Evolutionary conservation across 2,888 invertebrate genomes (phyloP).

Genomic region (Sepiola atlantica): DNA sequence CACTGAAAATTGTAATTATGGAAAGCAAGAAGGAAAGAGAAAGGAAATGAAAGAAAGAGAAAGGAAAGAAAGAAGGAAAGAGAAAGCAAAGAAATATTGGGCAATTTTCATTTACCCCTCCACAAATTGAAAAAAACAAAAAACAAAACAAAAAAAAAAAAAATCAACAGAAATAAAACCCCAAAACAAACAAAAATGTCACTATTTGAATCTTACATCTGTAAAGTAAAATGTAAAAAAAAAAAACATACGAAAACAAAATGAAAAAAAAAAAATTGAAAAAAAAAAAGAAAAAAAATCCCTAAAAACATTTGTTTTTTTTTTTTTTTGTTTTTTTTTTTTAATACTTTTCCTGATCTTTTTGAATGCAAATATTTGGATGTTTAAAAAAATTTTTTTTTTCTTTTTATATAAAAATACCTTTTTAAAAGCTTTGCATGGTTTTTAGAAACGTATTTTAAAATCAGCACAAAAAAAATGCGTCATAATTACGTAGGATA

Average conservation of each 20-base stretch:
- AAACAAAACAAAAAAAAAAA: no score
- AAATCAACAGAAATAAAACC: no score
- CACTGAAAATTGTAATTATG: background rate
- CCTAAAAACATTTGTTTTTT: background rate
- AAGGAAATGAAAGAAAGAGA: background rate
- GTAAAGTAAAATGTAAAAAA: conserved; percentile 21
- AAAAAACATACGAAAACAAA: background rate
- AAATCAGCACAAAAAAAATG: background rate
- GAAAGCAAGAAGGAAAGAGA: background rate
- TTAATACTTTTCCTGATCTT: background rate
- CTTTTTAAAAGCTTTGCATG: background rate
- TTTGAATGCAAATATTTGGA: background rate
- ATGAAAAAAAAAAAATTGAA: background rate
- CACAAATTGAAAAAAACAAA: background rate
- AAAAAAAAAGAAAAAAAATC: background rate
- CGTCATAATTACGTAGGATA: no score
- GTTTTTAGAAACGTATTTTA: background rate
- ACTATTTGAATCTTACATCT: background rate
- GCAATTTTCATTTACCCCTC: background rate
- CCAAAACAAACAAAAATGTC: background rate
- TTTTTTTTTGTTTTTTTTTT: background rate
- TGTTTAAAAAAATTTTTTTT: background rate
- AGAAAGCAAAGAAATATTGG: background rate
- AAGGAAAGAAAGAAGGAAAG: background rate
- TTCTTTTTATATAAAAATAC: background rate